These are phyloP conservation scores for Drosophila engyochracea DNA, from an alignment of 2,888 invertebrate species.

Conservation along the genomic window DNA sequence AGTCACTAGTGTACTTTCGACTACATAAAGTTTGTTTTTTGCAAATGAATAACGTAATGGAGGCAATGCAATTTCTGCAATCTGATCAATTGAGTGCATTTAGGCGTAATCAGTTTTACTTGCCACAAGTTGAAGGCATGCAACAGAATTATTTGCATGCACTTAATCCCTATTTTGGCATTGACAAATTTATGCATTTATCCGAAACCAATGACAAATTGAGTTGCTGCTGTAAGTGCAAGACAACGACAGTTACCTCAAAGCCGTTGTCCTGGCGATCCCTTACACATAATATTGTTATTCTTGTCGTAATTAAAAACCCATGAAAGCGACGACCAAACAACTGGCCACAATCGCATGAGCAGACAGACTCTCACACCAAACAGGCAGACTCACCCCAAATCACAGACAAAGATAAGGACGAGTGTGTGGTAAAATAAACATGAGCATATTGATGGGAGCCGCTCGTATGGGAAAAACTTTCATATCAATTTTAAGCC, in stretches of 20 bases:
- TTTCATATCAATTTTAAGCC: conserved; percentile 82
- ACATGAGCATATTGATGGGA: conserved; percentile 77
- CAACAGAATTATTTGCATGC: conserved; percentile 23
- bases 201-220: conserved; percentile 43
- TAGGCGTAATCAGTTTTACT: conserved; percentile 26
- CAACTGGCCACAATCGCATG: conserved; percentile 73
- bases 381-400: conserved; percentile 17
- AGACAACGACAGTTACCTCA: conserved; percentile 10
- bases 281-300: conserved; percentile 72
- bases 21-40: neutral
- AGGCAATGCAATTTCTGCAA: neutral
- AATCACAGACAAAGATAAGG: conserved; percentile 7
- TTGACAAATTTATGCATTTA: conserved; percentile 59
- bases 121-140: conserved; percentile 29
- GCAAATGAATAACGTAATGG: conserved; percentile 3
- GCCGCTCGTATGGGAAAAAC: conserved; percentile 64
- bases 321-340: conserved; percentile 73
- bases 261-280: conserved; percentile 36
- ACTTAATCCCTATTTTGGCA: conserved; percentile 41
- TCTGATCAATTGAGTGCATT: conserved; percentile 25
- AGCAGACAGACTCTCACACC: conserved; percentile 34
- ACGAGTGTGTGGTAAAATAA: conserved; percentile 64
- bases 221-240: conserved; percentile 30
- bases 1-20: neutral
- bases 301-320: conserved; percentile 77